These are phyloP conservation scores for Papilio demoleus DNA, from an alignment of 2,888 invertebrate genomes.

Conservation along the genomic window DNA sequence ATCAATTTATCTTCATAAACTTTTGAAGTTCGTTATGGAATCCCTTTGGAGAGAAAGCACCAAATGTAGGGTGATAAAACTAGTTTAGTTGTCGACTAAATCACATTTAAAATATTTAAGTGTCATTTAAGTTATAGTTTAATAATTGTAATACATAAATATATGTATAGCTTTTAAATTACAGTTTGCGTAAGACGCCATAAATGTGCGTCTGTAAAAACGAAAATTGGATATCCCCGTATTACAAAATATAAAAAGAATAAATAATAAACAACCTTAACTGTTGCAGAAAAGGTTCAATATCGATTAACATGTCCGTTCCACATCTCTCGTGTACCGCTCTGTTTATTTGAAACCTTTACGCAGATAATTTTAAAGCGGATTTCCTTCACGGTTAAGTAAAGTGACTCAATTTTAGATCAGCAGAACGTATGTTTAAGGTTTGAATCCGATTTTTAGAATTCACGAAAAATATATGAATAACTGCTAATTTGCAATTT, in stretches of 20 bases:
- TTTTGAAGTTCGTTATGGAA: too few species aligned
- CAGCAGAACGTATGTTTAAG: background rate
- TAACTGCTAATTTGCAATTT: background rate
- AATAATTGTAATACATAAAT: background rate
- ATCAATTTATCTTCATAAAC: too few species aligned
- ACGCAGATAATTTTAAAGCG: background rate
- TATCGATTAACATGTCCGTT: background rate
- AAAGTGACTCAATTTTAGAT: background rate
- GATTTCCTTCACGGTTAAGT: background rate
- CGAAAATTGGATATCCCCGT: background rate
- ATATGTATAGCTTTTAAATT: conserved; percentile 7
- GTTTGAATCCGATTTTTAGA: background rate
- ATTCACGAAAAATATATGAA: background rate
- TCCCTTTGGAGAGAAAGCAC: too few species aligned
- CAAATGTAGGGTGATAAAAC: too few species aligned
- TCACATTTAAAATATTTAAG: too few species aligned
- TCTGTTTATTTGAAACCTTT: conserved; percentile 12
- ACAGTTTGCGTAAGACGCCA: background rate
- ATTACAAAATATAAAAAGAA: conserved; percentile 5
- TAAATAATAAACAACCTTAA: background rate
- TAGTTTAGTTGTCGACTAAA: too few species aligned
- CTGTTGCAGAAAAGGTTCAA: background rate
- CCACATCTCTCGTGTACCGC: conserved; percentile 6
- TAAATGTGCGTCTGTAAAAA: background rate
- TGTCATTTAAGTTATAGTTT: too few species aligned